Evolutionary conservation across 2,113 vertebrate species (phyloP).

Genomic region (Labrus mixtus): DNA sequence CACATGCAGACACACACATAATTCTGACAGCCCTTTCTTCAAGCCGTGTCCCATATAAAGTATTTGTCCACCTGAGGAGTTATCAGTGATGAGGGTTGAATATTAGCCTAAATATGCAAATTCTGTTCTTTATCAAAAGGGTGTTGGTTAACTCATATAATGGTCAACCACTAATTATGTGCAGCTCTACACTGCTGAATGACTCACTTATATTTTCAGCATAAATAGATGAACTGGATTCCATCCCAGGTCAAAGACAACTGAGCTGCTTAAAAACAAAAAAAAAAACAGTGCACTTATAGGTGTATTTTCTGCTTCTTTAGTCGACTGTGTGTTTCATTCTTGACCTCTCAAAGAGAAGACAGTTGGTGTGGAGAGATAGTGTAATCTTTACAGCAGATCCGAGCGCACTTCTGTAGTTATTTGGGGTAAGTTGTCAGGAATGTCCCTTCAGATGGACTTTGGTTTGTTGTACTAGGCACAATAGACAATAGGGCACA

Average conservation of each 20-base stretch:
- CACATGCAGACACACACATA: not conserved
- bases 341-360: not conserved
- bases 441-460: slow-evolving; percentile 75
- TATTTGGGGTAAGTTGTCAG: slow-evolving; percentile 35
- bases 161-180: slow-evolving; percentile 9
- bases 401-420: slow-evolving; percentile 22
- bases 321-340: no score
- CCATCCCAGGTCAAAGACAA: no score
- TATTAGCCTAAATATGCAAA: slow-evolving; percentile 85
- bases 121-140: slow-evolving; percentile 43
- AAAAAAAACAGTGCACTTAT: no score
- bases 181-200: not conserved
- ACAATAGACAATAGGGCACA: slow-evolving; percentile 52
- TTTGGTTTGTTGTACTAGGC: slow-evolving; percentile 71
- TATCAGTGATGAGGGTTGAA: slow-evolving; percentile 78
- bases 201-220: not conserved
- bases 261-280: no score
- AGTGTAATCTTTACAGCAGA: slow-evolving; percentile 31
- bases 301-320: no score
- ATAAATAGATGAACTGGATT: no score
- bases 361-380: slow-evolving; percentile 7
- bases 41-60: slow-evolving; percentile 10
- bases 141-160: not conserved
- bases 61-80: slow-evolving; percentile 70
- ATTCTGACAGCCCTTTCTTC: not conserved